Evolutionary conservation across 2,797 vertebrate genomes (phyloP), one percentile per base, ranked within the genome.

Genomic region (Platalea minor): DNA sequence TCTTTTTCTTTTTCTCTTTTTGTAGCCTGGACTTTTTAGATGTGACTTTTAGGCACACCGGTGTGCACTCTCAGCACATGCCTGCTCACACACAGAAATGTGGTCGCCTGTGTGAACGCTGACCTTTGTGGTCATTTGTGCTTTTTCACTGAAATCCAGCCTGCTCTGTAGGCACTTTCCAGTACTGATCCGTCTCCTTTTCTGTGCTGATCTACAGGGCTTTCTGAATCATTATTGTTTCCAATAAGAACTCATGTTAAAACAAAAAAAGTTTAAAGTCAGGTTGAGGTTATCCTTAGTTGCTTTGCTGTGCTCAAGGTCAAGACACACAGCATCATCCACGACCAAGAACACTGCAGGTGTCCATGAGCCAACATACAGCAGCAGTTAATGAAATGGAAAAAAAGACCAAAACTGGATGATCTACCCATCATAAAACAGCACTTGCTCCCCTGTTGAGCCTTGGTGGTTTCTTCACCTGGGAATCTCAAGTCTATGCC

Each of bases 291-390:
- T 85, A 31, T 43, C 43, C 16, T 63, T 35, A 17, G 33, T 24
- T 85, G 31, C 43, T 80, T 83, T 76, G 20, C 26, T 35, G 73
- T 10, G 11, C 20, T 51, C 20, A 4, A 29, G 35, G 64, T 54
- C 31, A 57, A 29, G 60, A 15, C 14, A 14, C 0, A 6, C 2
- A 64, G 9, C 17, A n/a, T 8, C 25, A 20, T 15, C 28, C 48
- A 50, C 6, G n/a, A 59, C 7, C 0, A 3, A 79, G 57, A 50
- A 5, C 0, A 3, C 2, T 43, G 29, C 23, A 48, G 39, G 8
- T 82, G 24, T 59, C 37, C 25, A 5, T 59, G n/a, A 26, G 7
- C 25, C 65, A 61, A n/a, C 23, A 17, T 13, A 23, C 3, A 48
- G 24, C 31, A 85, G 51, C 56, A 33, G 20, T 4, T 35, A 79